Base-by-base conservation (phyloP, 2,113 vertebrate genomes). In the Nannobrachium achirus region DNA sequence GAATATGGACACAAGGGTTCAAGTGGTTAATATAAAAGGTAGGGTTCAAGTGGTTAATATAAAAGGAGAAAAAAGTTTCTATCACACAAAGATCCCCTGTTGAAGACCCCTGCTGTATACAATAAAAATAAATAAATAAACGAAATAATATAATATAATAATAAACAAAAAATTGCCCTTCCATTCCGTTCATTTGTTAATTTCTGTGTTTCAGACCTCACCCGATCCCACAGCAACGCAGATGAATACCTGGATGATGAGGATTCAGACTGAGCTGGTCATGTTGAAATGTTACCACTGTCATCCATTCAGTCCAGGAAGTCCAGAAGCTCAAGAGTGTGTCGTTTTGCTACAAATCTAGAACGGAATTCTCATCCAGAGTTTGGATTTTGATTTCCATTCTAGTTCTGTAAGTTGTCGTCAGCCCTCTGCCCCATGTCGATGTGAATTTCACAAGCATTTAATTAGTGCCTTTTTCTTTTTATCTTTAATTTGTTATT, bases 221-320 rank as follows among this genome's bases (percentile, higher is more conserved):
- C 90, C 40, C 94, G 94, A 83, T 93, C 93, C 77, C 90, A 93
- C 82, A 98, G 95, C 90, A 96, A 98, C 16, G 96, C 96, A 3
- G 96, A 99, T 46, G 98, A 99, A 63, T 99, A 99, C 89, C 92
- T 99, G 51, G 97, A 99, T 5, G 98, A 99, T 41, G 96, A 99
- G 88, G 97, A 99, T 85, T 99, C 98, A 0, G 97, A 99, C 89
- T 99, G 93, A 93, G 73, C 20, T 1, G n/a, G 0, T 20, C 7
- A 2, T 2, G 33, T 20, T 53, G 6, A 70, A 66, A 42, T 61
- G 20, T 48, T 33, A 1, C 51, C 56, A 44, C 53, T 10, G 52
- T 80, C 69, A 83, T 76, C 70, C 52, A 7, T 69, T 56, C 13
- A 39, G 46, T 60, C 68, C 44, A 7, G 44, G 25, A 8, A 18